Conservation (phyloP, 2,888 invertebrate species). For the Campopleginae sp. region DNA sequence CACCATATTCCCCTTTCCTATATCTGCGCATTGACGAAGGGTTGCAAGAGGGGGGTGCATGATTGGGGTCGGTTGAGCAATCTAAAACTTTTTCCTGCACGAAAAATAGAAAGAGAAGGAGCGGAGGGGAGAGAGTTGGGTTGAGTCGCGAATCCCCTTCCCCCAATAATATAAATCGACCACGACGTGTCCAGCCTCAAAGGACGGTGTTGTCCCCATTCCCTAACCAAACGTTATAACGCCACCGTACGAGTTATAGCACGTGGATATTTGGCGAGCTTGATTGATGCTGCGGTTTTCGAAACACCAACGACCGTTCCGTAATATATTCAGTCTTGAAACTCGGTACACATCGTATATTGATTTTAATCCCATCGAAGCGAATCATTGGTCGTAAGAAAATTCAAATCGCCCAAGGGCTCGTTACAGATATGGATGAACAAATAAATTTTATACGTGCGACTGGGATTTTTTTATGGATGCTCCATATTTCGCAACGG, state of each 20-base stretch:
- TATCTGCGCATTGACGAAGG: not conserved
- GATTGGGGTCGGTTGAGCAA: slow-evolving; percentile 60
- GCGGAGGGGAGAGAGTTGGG: slow-evolving; percentile 23
- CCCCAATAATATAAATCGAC: slow-evolving; percentile 66
- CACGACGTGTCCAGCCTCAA: slow-evolving; percentile 63
- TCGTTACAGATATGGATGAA: too few species aligned
- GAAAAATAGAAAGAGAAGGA: slow-evolving; percentile 22
- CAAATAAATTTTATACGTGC: too few species aligned
- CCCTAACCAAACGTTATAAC: slow-evolving; percentile 46
- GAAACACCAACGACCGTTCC: slow-evolving; percentile 53
- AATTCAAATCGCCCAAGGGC: not conserved
- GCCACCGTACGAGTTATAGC: slow-evolving; percentile 44
- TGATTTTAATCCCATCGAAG: slow-evolving; percentile 15
- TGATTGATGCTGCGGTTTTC: slow-evolving; percentile 64
- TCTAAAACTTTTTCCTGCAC: slow-evolving; percentile 62
- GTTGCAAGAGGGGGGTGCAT: slow-evolving; percentile 28
- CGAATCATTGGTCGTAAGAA: slow-evolving; percentile 5
- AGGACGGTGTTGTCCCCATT: slow-evolving; percentile 43
- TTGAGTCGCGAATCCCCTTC: slow-evolving; percentile 49
- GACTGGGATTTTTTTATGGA: too few species aligned
- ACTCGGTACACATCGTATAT: slow-evolving; percentile 26
- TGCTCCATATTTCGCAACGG: too few species aligned
- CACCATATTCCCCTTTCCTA: slow-evolving; percentile 23
- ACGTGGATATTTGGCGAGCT: slow-evolving; percentile 58
- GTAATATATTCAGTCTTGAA: slow-evolving; percentile 57